Base-by-base conservation (phyloP, 2,888 invertebrate species). In the Catotricha subobsoleta region DNA sequence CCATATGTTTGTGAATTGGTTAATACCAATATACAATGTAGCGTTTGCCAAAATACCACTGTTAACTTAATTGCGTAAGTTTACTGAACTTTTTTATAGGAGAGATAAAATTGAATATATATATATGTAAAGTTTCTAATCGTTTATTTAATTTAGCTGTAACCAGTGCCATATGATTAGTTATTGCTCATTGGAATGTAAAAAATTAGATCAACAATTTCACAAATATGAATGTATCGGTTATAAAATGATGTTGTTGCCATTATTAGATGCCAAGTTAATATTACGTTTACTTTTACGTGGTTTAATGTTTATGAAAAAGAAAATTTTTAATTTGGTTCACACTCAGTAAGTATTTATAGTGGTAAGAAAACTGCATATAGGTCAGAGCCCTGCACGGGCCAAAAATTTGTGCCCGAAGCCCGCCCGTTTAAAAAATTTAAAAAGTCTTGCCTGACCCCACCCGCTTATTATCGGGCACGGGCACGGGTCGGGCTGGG, bases 221-320 rank as follows among this genome's bases (percentile, higher is more conserved):
- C 44, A 44, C 21, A 13, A 40, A 27, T 37, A 40, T 36, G 44
- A 44, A 40, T 45, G 43, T 20, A 15, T 13, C 18, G 43, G 39
- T 4, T 39, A 41, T 19, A 39, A 41, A 25, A 21, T 34, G 2
- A 2, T 29, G n/a, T n/a, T 41, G 5, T 8, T 41, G 6, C 23
- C 28, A 21, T 29, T 35, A 10, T 27, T 44, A 2, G 20, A 41
- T 39, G 35, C n/a, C 7, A 21, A 27, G 10, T 20, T 41, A 10
- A 8, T 39, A 9, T 41, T 25, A 34, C 31, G 41, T 9, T 7
- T 38, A 19, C 19, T 43, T 15, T 27, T 43, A 3, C 16, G 28
- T 35, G 34, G 16, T 35, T 20, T 44, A 20, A 13, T 35, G 7
- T 19, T 27, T 6, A 30, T 43, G n/a, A 30, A 40, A 27, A 25